Conservation (phyloP, 2,113 vertebrate genomes). For the Chaetura pelagica region DNA sequence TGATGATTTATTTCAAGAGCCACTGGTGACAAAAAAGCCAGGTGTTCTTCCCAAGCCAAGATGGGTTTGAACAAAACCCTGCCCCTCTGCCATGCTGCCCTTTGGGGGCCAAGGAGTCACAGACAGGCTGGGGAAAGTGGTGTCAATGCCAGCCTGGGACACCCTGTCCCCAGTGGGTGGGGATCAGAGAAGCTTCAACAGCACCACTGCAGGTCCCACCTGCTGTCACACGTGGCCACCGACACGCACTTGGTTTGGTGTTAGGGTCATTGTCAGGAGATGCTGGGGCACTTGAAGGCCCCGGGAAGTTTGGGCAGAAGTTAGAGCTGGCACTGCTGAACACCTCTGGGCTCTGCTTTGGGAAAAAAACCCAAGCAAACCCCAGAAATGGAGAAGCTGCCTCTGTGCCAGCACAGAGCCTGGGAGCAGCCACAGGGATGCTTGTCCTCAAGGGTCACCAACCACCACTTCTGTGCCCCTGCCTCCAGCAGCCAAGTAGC, state of each 20-base stretch:
- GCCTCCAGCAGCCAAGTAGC: background rate
- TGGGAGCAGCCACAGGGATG: background rate
- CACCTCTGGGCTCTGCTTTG: background rate
- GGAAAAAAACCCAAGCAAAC: background rate
- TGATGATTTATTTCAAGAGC: slow-evolving; percentile 30
- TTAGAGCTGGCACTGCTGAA: background rate
- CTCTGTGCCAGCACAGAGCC: background rate
- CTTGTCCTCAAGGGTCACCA: background rate
- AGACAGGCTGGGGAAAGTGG: background rate
- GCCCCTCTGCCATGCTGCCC: background rate
- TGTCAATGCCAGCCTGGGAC: background rate
- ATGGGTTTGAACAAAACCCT: background rate
- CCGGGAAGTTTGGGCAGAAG: background rate
- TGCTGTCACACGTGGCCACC: background rate
- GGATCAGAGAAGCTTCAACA: background rate
- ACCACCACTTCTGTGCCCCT: background rate
- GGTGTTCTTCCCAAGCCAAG: background rate
- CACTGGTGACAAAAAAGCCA: background rate
- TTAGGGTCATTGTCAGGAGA: background rate
- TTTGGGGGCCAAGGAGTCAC: background rate
- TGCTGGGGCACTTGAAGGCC: background rate
- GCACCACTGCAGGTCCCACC: background rate
- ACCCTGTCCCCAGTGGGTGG: accelerated
- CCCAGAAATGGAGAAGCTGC: background rate
- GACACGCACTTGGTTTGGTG: background rate